phyloP scores from a whole-genome alignment of 2,797 vertebrate species.

The Poecile montanus region DNA sequence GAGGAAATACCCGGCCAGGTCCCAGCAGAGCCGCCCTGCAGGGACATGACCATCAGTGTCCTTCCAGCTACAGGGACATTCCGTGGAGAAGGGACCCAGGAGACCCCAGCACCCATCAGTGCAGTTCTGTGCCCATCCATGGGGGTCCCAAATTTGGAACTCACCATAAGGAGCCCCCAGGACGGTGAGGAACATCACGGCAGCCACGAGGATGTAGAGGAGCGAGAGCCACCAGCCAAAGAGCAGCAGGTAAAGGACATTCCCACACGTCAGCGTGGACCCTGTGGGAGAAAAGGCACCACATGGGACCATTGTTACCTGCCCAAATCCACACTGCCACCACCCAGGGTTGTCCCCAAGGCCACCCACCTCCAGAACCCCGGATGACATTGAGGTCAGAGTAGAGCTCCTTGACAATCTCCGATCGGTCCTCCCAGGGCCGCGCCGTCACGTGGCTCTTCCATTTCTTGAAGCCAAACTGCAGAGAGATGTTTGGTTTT shows the following conservation, averaged over 20 bases:
- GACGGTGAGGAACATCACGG: conserved; percentile 82
- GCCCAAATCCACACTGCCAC: not conserved
- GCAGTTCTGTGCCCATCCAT: rapidly evolving
- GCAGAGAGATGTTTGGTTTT: not conserved
- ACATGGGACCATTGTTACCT: rapidly evolving
- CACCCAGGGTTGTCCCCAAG: rapidly evolving
- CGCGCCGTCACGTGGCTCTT: conserved; percentile 89
- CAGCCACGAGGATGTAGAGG: conserved; percentile 78
- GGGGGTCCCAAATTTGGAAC: not conserved
- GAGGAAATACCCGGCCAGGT: conserved; percentile 82
- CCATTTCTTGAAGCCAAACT: conserved; percentile 96
- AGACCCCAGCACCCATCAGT: rapidly evolving
- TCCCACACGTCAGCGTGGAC: conserved; percentile 81
- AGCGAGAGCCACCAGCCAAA: conserved; percentile 90
- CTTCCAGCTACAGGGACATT: not conserved
- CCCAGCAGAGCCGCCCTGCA: conserved; percentile 79
- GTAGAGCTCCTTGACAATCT: conserved; percentile 91
- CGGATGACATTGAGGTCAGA: conserved; percentile 85
- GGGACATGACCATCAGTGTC: rapidly evolving
- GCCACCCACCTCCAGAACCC: conserved; percentile 72
- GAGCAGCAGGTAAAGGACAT: conserved; percentile 83
- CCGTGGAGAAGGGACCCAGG: rapidly evolving
- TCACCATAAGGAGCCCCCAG: conserved; percentile 83
- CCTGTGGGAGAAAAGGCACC: conserved; percentile 6
- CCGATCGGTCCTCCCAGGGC: conserved; percentile 85